Percentiles rank a stretch among this genome's conserved stretches.
These are phyloP conservation scores for Tenualosa ilisha DNA, from an alignment of 2,797 vertebrate genomes.

Conservation along the genomic window DNA sequence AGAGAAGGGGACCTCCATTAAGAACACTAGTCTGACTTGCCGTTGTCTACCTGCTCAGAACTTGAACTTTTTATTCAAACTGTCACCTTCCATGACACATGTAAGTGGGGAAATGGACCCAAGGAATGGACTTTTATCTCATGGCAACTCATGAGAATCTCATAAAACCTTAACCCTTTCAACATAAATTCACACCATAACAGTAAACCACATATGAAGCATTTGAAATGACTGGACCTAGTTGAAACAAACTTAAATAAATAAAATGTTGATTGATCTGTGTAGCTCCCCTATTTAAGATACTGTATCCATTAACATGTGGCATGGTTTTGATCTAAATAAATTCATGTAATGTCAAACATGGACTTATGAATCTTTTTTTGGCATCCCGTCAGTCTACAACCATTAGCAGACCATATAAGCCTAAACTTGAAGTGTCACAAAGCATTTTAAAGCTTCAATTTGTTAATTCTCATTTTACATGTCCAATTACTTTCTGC, in stretches of 20 bases:
- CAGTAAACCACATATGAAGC: not conserved
- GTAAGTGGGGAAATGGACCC: not conserved
- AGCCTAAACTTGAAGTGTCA: no score
- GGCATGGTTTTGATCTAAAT: constrained; percentile 38
- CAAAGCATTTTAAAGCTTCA: no score
- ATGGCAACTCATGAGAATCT: not conserved
- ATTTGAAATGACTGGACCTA: not conserved
- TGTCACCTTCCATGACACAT: constrained; percentile 12
- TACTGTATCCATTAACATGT: constrained; percentile 41
- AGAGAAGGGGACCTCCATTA: not conserved
- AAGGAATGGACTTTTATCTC: not conserved
- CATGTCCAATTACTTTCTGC: no score
- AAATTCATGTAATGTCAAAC: constrained; percentile 48
- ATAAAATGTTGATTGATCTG: constrained; percentile 2
- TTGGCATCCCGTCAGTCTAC: constrained; percentile 45
- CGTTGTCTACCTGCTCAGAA: not conserved
- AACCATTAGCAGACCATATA: not conserved
- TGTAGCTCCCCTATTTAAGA: constrained; percentile 21
- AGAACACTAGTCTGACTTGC: not conserved
- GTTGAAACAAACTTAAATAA: not conserved
- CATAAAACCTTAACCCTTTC: not conserved
- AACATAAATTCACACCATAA: not conserved
- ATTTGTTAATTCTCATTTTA: no score
- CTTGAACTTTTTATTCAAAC: constrained; percentile 3
- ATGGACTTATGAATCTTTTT: constrained; percentile 36